These are phyloP conservation scores for Drosophila baimaii DNA, from an alignment of 1,140 invertebrate genomes.

Conservation along the genomic window DNA sequence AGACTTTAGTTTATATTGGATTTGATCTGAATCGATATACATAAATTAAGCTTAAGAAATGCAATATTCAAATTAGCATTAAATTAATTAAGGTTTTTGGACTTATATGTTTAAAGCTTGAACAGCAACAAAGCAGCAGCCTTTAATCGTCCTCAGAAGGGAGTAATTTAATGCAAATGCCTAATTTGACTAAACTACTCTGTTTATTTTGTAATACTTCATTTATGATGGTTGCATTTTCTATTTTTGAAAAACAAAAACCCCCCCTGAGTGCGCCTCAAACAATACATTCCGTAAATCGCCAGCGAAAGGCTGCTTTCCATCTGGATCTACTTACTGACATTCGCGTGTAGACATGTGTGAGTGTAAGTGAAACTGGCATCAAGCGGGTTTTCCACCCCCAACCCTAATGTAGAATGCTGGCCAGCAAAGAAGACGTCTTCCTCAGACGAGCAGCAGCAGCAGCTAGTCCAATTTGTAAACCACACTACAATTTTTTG, in stretches of 20 bases:
- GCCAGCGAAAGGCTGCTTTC: conserved; percentile 29
- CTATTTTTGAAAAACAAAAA: background rate
- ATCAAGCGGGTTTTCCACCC: conserved; percentile 46
- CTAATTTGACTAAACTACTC: background rate
- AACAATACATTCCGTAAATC: conserved; percentile 16
- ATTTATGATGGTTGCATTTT: background rate
- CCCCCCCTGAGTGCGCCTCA: background rate
- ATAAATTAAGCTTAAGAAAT: no score
- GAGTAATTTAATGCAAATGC: no score
- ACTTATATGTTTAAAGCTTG: no score
- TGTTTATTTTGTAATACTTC: background rate
- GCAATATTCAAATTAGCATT: no score
- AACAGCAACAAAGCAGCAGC: background rate
- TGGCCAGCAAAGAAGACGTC: conserved; percentile 34
- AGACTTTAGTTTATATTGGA: no score
- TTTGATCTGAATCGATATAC: no score
- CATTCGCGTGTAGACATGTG: conserved; percentile 30
- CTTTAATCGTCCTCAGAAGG: background rate
- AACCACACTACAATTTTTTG: conserved; percentile 53
- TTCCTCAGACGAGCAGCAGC: conserved; percentile 28
- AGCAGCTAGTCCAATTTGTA: conserved; percentile 50
- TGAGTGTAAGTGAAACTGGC: conserved; percentile 12
- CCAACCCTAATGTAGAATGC: conserved; percentile 17
- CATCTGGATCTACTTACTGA: conserved; percentile 42
- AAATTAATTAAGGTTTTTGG: no score